These are phyloP conservation scores for Pheosia tremula DNA, from an alignment of 2,888 invertebrate species.

Conservation along the genomic window DNA sequence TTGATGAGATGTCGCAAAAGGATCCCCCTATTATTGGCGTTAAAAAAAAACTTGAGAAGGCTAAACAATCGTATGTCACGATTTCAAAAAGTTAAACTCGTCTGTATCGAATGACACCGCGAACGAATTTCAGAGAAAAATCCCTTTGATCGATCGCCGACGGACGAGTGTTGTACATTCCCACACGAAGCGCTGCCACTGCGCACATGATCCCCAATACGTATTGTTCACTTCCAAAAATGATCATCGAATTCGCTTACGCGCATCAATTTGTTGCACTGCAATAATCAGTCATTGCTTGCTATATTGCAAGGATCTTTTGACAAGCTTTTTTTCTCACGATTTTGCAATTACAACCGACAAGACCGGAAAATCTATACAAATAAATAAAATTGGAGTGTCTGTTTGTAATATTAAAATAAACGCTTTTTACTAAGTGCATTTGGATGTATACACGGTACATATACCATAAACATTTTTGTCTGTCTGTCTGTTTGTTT, in stretches of 20 bases:
- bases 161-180: slow-evolving; percentile 75
- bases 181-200: slow-evolving; percentile 67
- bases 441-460: too few species aligned
- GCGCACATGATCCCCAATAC: slow-evolving; percentile 41
- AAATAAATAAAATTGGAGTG: too few species aligned
- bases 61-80: slow-evolving; percentile 42
- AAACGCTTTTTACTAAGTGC: too few species aligned
- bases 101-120: slow-evolving; percentile 67
- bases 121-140: slow-evolving; percentile 69
- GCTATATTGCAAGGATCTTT: background rate
- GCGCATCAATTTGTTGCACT: slow-evolving; percentile 31
- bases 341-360: background rate
- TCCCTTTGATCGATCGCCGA: slow-evolving; percentile 72
- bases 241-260: slow-evolving; percentile 45
- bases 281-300: slow-evolving; percentile 32
- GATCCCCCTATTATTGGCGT: slow-evolving; percentile 48
- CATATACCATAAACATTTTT: too few species aligned
- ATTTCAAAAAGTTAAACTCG: slow-evolving; percentile 53
- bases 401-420: too few species aligned
- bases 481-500: too few species aligned
- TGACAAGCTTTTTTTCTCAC: background rate
- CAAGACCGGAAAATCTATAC: background rate
- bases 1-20: slow-evolving; percentile 6
- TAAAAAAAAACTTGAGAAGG: slow-evolving; percentile 33
- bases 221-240: slow-evolving; percentile 66